Conservation (phyloP, 1,140 invertebrate species). For the Galleria mellonella region DNA sequence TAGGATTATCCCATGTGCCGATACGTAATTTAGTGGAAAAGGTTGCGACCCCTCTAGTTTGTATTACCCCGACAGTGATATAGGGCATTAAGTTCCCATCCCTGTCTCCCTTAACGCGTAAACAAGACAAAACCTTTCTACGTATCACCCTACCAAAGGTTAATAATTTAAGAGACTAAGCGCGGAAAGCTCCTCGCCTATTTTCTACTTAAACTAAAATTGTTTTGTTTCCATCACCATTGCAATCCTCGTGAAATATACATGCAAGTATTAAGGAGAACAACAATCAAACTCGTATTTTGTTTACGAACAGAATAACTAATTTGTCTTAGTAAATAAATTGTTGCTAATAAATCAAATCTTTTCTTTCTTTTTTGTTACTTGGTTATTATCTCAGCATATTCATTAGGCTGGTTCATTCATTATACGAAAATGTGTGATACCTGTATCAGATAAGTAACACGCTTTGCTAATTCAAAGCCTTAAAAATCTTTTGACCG, state of each 20-base stretch:
- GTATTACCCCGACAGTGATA: slow-evolving; percentile 68
- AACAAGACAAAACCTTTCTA: slow-evolving; percentile 69
- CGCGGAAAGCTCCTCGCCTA: slow-evolving; percentile 46
- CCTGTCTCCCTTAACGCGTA: slow-evolving; percentile 67
- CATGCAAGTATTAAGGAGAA: slow-evolving; percentile 9
- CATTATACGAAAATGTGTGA: too few species aligned
- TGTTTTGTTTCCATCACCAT: slow-evolving; percentile 35
- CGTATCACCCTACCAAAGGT: slow-evolving; percentile 60
- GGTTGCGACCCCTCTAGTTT: slow-evolving; percentile 66
- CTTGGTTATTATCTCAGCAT: too few species aligned
- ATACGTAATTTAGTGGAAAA: slow-evolving; percentile 73
- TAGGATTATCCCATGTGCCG: slow-evolving; percentile 66
- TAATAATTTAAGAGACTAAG: slow-evolving; percentile 71
- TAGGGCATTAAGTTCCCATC: slow-evolving; percentile 70
- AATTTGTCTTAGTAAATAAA: background rate
- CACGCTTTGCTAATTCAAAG: too few species aligned
- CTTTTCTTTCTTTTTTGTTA: too few species aligned
- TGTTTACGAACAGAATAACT: slow-evolving; percentile 7
- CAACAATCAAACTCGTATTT: slow-evolving; percentile 2
- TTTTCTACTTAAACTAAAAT: slow-evolving; percentile 48
- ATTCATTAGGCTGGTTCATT: too few species aligned
- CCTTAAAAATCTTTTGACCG: too few species aligned
- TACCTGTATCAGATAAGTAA: too few species aligned
- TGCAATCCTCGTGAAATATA: slow-evolving; percentile 25
- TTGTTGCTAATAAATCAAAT: too few species aligned